Evolutionary conservation across 64 coral and sea anemone genomes (phyloP), one percentile per base, ranked within the genome.

Genomic region (Astreopora myriophthalma): DNA sequence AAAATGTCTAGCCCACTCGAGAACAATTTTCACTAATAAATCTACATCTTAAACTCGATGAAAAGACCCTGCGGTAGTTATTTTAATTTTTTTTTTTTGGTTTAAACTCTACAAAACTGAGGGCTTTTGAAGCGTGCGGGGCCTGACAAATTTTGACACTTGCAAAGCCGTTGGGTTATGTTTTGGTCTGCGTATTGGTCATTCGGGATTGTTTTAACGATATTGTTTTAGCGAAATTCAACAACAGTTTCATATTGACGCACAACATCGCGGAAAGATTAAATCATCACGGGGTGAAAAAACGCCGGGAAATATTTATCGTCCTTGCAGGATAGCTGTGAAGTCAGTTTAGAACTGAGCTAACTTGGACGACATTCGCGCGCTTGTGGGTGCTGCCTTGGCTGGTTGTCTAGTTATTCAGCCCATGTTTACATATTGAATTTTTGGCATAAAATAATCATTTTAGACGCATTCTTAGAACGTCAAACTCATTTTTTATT

Each of bases 171-270:
- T 78, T 78, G 12, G 40, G 44, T 78, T 78, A 30, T 78, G 75
- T 51, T 78, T 78, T 60, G 4, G 22, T 60, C 25, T 17, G 48
- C 26, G 52, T 80, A 80, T 80, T 80, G 77, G 52, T 28, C 77
- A 2, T 48, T 6, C 51, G 49, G 77, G 30, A 80, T 61, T 34
- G 77, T 61, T 80, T 57, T 80, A 80, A 80, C 77, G 77, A 80
- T 80, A 80, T 80, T 80, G 77, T 61, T 80, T 80, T 17, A 57
- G 77, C 12, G 52, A 80, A 80, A 58, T 71, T 71, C n/a, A 60
- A 61, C 20, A 80, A 57, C 16, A 80, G 52, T 27, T 61, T 79
- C 17, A 34, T 19, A n/a, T 80, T 36, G 14, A 34, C 48, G 51
- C 8, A 28, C 77, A 33, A 80, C 32, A 62, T 80, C 48, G 30